phyloP scores from a whole-genome alignment of 2,113 vertebrate species.

The Sylvia atricapilla region DNA sequence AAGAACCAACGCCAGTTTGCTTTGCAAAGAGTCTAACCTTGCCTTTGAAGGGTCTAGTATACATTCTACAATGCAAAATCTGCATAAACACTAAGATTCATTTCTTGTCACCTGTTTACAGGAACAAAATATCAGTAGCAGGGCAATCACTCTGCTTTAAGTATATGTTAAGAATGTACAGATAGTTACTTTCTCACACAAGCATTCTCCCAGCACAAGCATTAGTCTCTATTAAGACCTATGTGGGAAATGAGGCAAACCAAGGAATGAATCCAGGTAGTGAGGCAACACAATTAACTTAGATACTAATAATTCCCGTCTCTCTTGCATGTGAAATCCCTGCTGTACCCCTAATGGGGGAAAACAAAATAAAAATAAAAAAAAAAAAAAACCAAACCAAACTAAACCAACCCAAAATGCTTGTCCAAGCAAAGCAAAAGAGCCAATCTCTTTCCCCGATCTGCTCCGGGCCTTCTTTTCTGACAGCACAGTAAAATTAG shows the following conservation, averaged over 20 bases:
- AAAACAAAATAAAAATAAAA: background rate
- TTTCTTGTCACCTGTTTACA: slow-evolving; percentile 67
- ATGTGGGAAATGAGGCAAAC: slow-evolving; percentile 61
- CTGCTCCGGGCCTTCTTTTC: slow-evolving; percentile 42
- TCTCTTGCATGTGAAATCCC: slow-evolving; percentile 57
- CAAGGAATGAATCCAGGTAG: slow-evolving; percentile 62
- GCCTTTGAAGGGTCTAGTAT: slow-evolving; percentile 66
- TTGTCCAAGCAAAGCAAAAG: slow-evolving; percentile 52
- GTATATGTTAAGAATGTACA: slow-evolving; percentile 43
- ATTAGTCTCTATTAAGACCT: slow-evolving; percentile 58
- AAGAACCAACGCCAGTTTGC: slow-evolving; percentile 66
- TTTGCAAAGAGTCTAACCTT: slow-evolving; percentile 68
- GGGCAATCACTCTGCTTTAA: slow-evolving; percentile 47
- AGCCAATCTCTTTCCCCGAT: slow-evolving; percentile 34
- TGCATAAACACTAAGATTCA: slow-evolving; percentile 64
- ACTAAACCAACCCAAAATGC: slow-evolving; percentile 20
- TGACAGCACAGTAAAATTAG: slow-evolving; percentile 39
- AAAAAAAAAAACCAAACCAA: background rate
- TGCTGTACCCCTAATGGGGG: slow-evolving; percentile 25
- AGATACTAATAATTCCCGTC: slow-evolving; percentile 59
- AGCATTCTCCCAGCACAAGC: slow-evolving; percentile 54
- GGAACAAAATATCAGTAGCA: slow-evolving; percentile 60
- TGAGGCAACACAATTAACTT: slow-evolving; percentile 63
- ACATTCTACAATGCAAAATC: slow-evolving; percentile 69
- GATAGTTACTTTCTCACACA: slow-evolving; percentile 44